A percentile compares a stretch with the other conserved stretches of the same genome.
phyloP scores from a whole-genome alignment of 2,113 vertebrate species.

The Cynopterus brachyotis region DNA sequence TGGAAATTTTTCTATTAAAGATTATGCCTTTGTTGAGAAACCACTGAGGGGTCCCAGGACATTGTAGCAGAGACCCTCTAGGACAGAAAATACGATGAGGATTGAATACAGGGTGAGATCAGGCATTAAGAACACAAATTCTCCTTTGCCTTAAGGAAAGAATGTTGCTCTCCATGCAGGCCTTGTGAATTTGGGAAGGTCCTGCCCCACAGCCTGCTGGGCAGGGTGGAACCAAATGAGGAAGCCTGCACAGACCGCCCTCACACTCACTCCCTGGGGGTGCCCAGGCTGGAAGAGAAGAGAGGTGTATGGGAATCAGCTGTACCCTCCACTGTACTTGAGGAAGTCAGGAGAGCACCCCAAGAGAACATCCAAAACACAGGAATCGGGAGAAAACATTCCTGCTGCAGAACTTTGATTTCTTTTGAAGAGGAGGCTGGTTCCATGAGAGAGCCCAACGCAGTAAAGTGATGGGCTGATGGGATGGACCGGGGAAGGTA shows the following conservation, averaged over 20 bases:
- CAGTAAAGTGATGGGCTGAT: neutral
- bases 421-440: neutral
- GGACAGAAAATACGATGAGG: neutral
- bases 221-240: neutral
- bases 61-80: neutral
- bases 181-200: neutral
- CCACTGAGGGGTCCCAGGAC: neutral
- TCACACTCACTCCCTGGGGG: neutral
- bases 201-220: neutral
- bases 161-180: neutral
- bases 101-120: neutral
- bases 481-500: neutral
- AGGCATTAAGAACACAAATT: neutral
- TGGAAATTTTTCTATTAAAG: neutral
- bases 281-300: neutral
- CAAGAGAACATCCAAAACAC: neutral
- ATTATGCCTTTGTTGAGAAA: neutral
- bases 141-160: neutral
- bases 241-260: neutral
- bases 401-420: neutral
- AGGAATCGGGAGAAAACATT: neutral
- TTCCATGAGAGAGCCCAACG: slow-evolving; percentile 36
- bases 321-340: neutral
- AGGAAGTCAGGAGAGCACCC: neutral
- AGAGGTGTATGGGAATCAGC: neutral